Percentiles rank a stretch among this genome's conserved stretches.
phyloP scores from a whole-genome alignment of 1,140 invertebrate species.

The Parapsyche elsis region DNA sequence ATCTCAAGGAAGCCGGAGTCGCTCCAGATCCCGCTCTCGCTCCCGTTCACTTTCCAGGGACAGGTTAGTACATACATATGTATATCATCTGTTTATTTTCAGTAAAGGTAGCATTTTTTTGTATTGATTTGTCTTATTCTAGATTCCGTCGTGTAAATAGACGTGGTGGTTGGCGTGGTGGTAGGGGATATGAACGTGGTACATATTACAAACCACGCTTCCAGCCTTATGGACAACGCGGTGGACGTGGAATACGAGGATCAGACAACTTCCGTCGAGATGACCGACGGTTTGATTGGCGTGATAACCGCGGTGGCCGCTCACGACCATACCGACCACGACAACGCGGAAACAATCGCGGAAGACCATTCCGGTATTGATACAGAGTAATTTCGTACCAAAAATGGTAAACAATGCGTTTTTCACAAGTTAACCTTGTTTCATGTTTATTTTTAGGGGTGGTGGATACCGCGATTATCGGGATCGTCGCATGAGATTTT shows the following conservation, averaged over 20 bases:
- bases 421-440: background rate
- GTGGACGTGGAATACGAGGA: conserved; percentile 58
- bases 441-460: conserved; percentile 59
- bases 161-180: conserved; percentile 68
- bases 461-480: conserved; percentile 74
- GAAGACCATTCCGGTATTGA: conserved; percentile 65
- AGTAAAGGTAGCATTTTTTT: background rate
- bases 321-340: conserved; percentile 62
- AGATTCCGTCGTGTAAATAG: conserved; percentile 61
- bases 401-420: background rate
- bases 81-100: background rate
- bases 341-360: conserved; percentile 61
- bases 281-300: conserved; percentile 64
- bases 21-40: conserved; percentile 72
- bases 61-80: conserved; percentile 58
- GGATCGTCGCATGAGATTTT: conserved; percentile 69
- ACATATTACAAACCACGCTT: conserved; percentile 82
- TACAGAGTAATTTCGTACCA: background rate
- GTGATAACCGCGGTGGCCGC: conserved; percentile 63
- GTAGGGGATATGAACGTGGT: conserved; percentile 74
- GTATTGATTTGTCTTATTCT: conserved; percentile 3
- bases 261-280: conserved; percentile 70
- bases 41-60: conserved; percentile 74
- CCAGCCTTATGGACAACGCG: conserved; percentile 70
- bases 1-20: conserved; percentile 63